Base-by-base conservation (phyloP, 2,888 invertebrate species). In the Tachina fera region DNA sequence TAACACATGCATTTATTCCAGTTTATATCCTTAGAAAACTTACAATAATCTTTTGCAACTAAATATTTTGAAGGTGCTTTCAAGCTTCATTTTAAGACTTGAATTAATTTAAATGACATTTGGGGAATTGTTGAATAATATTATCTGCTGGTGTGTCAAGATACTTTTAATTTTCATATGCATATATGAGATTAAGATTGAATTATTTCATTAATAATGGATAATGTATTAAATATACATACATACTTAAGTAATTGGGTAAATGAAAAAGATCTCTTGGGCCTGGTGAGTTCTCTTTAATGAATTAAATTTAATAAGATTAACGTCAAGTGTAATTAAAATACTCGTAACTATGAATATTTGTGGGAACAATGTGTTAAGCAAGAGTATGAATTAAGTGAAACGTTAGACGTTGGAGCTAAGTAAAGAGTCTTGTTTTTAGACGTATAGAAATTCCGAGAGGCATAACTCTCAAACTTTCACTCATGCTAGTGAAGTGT, bases 111-210 rank as follows among this genome's bases (percentile, higher is more conserved):
- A 70, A 81, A 68, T 81, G 51, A 45, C 45, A 60, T 70, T 75
- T 75, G 5, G 68, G 68, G 67, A 81, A 60, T 81, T 74, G 58
- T 74, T 80, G 72, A 22, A 80, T 80, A 65, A 41, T 72, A 49
- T 16, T 13, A 47, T 67, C 47, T 22, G 19, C 11, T 11, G 19
- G 43, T 56, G 16, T 43, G 45, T 51, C 16, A 19, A 19, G 22
- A 41, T 47, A 6, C n/a, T 41, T 61, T 60, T 60, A 47, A 71
- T 81, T 67, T 74, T 31, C 60, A 51, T 13, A 49, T 72, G 72
- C 4, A 49, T 49, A 58, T 13, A 49, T 65, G 41, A 13, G 13
- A 65, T 56, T 47, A 19, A 19, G 47, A 60, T 67, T 41, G 45
- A 14, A 56, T 72, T 51, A 14, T 53, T 79, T 53, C 19, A 65